Evolutionary conservation across 2,797 vertebrate genomes (phyloP).

Genomic region (Enteromius thamalakanensis): DNA sequence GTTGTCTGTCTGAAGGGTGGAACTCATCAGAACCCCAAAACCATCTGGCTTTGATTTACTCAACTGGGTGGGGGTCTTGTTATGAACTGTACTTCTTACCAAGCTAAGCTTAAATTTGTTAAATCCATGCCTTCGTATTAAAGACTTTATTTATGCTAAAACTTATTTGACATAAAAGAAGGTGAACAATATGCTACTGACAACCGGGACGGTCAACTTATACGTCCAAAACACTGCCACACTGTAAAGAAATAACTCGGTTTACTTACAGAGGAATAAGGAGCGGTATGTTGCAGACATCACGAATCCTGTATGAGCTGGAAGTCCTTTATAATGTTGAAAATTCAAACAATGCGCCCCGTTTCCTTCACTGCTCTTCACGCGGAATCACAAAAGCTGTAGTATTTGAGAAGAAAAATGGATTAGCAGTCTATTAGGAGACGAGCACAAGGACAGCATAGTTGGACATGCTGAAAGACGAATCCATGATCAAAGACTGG

Average conservation of each 20-base stretch:
- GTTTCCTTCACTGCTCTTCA: slow-evolving; percentile 67
- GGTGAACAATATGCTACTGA: not conserved
- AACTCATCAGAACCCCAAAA: slow-evolving; percentile 20
- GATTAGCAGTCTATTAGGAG: slow-evolving; percentile 66
- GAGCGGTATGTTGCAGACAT: slow-evolving; percentile 79
- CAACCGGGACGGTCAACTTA: not conserved
- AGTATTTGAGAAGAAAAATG: slow-evolving; percentile 58
- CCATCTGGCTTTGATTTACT: slow-evolving; percentile 62
- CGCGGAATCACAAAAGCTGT: slow-evolving; percentile 68
- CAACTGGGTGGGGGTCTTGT: slow-evolving; percentile 61
- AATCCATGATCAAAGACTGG: slow-evolving; percentile 64
- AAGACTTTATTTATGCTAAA: slow-evolving; percentile 9
- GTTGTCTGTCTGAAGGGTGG: slow-evolving; percentile 31
- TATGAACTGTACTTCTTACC: slow-evolving; percentile 31
- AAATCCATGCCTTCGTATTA: not conserved
- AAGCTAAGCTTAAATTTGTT: not conserved
- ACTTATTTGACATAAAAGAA: slow-evolving; percentile 1
- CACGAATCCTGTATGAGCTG: slow-evolving; percentile 66
- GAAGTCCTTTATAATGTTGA: slow-evolving; percentile 72
- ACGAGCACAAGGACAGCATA: slow-evolving; percentile 75
- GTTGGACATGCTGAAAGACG: slow-evolving; percentile 67
- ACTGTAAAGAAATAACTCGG: slow-evolving; percentile 37
- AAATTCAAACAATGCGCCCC: slow-evolving; percentile 74
- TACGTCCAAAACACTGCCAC: not conserved
- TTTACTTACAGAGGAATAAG: slow-evolving; percentile 82